Evolutionary conservation across 2,888 invertebrate genomes (phyloP), one percentile per base, ranked within the genome.

Genomic region (Drosophila paramelanica): DNA sequence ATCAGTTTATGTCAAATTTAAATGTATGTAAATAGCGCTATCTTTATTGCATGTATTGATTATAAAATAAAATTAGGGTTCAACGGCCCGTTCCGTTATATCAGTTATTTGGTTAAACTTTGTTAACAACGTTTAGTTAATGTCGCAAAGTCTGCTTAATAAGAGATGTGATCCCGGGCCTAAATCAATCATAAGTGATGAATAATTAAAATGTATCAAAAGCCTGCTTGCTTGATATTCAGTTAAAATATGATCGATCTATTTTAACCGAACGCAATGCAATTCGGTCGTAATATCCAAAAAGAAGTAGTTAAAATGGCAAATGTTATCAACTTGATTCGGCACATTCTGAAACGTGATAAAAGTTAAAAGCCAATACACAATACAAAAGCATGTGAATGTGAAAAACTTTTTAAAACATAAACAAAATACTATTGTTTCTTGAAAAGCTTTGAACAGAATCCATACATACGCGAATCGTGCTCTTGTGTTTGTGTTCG

Each of bases 31-130:
- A 79, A 79, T 81, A 81, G 77, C 66, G 74, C 88, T 81, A 88
- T 59, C 68, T 82, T 88, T 81, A 81, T 81, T 81, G 83, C 88
- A 82, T 76, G 61, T 86, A 88, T 67, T 73, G 77, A 86, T 82
- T 88, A 86, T 76, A 69, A 88, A 82, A 70, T 81, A 69, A 67
- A 75, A 74, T 53, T 49, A 25, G 67, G 62, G 47, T 52, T 56
- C 45, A 61, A 55, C 39, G 51, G 38, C 53, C 69, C 69, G 58
- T 53, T 60, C 59, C 42, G 31, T 75, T 52, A 65, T 57, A 46
- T 79, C 57, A 42, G 45, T 78, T 60, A 77, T 58, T 77, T 53
- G 59, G 65, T 73, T 62, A 62, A 67, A 27, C 58, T 43, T 45
- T 49, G 36, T 56, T 53, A 45, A 56, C 46, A 45, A 50, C 55